Conservation (phyloP, 2,888 invertebrate species). For the Icerya purchasi region DNA sequence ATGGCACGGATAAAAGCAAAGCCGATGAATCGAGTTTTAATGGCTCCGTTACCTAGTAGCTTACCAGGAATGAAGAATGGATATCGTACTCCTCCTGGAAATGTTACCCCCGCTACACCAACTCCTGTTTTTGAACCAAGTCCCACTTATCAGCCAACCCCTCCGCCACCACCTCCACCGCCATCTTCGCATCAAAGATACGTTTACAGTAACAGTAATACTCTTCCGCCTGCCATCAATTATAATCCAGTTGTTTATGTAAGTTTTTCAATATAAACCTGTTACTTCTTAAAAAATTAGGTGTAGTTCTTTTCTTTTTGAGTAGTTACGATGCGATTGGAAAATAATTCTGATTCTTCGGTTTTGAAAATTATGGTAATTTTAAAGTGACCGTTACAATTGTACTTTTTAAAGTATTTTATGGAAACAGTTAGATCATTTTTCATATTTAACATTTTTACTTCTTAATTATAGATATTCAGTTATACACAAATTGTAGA, state of each 20-base stretch:
- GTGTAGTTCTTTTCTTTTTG: no score
- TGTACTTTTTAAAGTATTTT: no score
- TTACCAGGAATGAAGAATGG: constrained; percentile 36
- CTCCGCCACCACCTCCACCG: constrained; percentile 25
- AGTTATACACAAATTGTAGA: no score
- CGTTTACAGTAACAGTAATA: constrained; percentile 37
- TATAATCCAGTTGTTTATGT: constrained; percentile 23
- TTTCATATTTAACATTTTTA: no score
- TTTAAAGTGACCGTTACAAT: no score
- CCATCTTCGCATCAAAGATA: constrained; percentile 37
- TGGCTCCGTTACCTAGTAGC: constrained; percentile 22
- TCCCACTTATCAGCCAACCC: constrained; percentile 19
- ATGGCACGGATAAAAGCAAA: constrained; percentile 77
- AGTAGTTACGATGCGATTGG: no score
- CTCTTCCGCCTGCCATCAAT: constrained; percentile 30
- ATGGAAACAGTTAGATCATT: no score
- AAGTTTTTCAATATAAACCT: no score
- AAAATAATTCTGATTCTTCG: no score
- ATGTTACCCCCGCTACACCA: constrained; percentile 12
- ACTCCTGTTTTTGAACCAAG: constrained; percentile 11
- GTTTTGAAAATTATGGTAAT: no score
- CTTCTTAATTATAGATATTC: no score
- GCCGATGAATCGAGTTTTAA: constrained; percentile 34
- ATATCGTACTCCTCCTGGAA: constrained; percentile 33
- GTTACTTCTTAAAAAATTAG: no score